Percentiles rank a stretch among this genome's conserved stretches.
phyloP scores from a whole-genome alignment of 2,888 invertebrate species.

The Meiosimyza decipiens region DNA sequence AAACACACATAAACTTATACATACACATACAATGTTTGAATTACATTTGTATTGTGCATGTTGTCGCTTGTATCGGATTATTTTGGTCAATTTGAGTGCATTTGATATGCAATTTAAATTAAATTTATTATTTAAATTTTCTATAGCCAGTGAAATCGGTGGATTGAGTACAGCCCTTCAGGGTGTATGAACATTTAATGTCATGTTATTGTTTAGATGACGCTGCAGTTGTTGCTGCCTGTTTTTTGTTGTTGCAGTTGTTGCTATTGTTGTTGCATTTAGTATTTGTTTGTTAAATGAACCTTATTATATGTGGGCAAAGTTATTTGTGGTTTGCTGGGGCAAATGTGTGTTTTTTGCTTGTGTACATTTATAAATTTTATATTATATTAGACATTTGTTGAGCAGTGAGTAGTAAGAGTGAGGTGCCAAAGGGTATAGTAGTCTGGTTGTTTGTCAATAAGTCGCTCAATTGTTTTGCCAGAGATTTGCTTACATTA shows the following conservation, averaged over 20 bases:
- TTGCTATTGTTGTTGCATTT: constrained; percentile 7
- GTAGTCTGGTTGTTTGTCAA: constrained; percentile 8
- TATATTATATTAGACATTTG: too few species aligned
- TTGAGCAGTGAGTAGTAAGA: too few species aligned
- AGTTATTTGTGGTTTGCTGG: too few species aligned
- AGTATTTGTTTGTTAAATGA: constrained; percentile 26
- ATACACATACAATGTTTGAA: neutral
- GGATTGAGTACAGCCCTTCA: neutral
- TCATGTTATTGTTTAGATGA: constrained; percentile 4
- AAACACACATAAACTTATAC: too few species aligned
- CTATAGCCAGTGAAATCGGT: neutral
- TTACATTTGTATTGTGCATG: constrained; percentile 1
- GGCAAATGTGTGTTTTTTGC: constrained; percentile 14
- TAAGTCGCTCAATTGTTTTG: constrained; percentile 28
- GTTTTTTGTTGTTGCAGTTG: neutral
- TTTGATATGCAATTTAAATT: constrained; percentile 33
- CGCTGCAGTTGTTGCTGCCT: neutral
- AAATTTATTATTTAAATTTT: constrained; percentile 31
- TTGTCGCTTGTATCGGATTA: constrained; percentile 25
- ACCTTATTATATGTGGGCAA: constrained; percentile 20
- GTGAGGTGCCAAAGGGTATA: too few species aligned
- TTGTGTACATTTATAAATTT: constrained; percentile 23
- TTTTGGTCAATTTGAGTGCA: constrained; percentile 34
- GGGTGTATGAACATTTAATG: neutral
- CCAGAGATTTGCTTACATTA: constrained; percentile 32